A percentile compares a stretch with the other conserved stretches of the same genome.
Conservation (phyloP, 2,797 vertebrate genomes). For the Gymnopithys bicolor region DNA sequence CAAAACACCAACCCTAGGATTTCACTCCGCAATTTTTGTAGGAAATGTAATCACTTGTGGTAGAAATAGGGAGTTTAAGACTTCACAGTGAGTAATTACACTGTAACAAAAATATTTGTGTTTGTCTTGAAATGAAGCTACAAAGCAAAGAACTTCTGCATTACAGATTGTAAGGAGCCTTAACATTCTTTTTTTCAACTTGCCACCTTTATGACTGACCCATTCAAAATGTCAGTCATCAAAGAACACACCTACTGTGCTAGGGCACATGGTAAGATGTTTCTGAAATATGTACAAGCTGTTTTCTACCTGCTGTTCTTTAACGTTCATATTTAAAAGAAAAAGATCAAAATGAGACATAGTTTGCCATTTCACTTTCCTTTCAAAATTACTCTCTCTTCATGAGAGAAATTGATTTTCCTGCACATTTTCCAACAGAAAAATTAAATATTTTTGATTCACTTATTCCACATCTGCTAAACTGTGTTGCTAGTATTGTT, state of each 20-base stretch:
- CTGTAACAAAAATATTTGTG: neutral
- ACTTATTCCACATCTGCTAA: neutral
- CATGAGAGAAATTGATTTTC: neutral
- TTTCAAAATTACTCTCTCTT: neutral
- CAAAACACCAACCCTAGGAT: neutral
- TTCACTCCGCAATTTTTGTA: neutral
- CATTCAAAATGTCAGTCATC: neutral
- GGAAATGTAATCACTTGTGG: neutral
- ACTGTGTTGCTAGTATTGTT: neutral
- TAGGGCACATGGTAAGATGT: neutral
- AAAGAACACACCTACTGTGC: neutral
- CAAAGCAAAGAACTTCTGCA: neutral
- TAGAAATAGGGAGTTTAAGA: neutral
- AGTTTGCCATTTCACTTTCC: neutral
- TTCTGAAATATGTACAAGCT: neutral
- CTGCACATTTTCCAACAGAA: neutral
- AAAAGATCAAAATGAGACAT: neutral
- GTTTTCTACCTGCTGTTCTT: neutral
- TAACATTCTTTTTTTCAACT: neutral
- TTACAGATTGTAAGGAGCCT: neutral
- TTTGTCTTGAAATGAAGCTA: neutral
- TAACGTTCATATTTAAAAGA: neutral
- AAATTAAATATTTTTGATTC: neutral
- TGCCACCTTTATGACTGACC: neutral
- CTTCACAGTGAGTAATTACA: neutral